Conservation (phyloP, 2,797 vertebrate species). For the Toxotes lorentzi region DNA sequence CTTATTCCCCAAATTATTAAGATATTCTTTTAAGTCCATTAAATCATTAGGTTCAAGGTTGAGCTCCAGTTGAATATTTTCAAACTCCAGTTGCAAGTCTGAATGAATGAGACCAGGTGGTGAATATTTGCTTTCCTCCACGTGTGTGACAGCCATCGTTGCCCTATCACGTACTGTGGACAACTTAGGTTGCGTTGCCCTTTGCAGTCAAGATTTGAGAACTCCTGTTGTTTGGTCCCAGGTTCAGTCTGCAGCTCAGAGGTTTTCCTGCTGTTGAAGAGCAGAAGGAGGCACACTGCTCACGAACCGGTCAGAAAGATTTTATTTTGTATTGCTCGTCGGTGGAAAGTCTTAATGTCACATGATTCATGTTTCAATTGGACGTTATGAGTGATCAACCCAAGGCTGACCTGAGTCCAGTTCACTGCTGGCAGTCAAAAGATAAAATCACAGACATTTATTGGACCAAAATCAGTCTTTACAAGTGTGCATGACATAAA, state of each 20-base stretch:
- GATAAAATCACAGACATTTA: conserved; percentile 20
- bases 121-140: background rate
- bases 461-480: background rate
- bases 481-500: background rate
- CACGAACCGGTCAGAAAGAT: conserved; percentile 3
- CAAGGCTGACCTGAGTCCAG: conserved; percentile 8
- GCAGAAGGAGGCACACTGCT: conserved; percentile 15
- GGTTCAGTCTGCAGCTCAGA: conserved; percentile 27
- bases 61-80: background rate
- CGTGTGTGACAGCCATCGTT: background rate
- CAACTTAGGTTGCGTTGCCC: conserved; percentile 18
- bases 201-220: conserved; percentile 43
- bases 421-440: background rate
- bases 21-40: background rate
- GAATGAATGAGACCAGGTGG: background rate
- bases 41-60: background rate
- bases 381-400: background rate
- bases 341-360: background rate
- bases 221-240: conserved; percentile 38
- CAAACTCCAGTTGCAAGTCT: background rate
- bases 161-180: conserved; percentile 33
- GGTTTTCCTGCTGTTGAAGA: conserved; percentile 22
- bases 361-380: background rate
- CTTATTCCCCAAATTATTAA: background rate
- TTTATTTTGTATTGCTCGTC: conserved; percentile 3